These are phyloP conservation scores for Cephus nigrinus DNA, from an alignment of 2,888 invertebrate genomes.

Conservation along the genomic window DNA sequence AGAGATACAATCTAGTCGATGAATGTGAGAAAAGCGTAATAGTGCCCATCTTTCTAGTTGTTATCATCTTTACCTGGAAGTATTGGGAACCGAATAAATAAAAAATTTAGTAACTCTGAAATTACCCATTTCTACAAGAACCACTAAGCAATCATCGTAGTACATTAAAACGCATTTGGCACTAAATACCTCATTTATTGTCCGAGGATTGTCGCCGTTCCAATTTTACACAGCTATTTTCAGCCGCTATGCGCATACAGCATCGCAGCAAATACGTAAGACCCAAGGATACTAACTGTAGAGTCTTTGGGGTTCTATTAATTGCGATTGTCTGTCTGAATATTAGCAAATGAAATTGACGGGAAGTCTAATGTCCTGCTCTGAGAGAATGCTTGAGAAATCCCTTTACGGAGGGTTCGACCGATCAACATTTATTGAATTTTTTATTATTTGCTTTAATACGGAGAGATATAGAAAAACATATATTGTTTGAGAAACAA, in stretches of 20 bases:
- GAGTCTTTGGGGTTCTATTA: neutral
- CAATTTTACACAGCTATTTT: neutral
- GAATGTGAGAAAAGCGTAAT: neutral
- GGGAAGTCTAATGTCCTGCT: neutral
- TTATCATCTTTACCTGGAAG: neutral
- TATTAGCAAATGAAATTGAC: neutral
- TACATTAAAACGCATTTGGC: neutral
- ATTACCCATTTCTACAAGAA: neutral
- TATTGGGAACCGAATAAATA: neutral
- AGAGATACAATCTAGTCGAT: neutral
- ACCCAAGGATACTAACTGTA: neutral
- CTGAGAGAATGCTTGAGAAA: neutral
- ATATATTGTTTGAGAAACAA: slow-evolving; percentile 65
- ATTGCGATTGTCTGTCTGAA: neutral
- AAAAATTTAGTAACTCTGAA: neutral
- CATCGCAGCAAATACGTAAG: neutral
- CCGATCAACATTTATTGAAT: slow-evolving; percentile 61
- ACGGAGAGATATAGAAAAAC: slow-evolving; percentile 66
- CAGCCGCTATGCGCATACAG: neutral
- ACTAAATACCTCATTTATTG: neutral
- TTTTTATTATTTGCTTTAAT: slow-evolving; percentile 65
- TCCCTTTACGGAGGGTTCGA: neutral
- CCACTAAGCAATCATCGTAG: neutral
- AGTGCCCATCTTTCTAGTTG: neutral
- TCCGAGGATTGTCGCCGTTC: neutral